Evolutionary conservation across 1,140 invertebrate species (phyloP).

Genomic region (Hycleus phaleratus): DNA sequence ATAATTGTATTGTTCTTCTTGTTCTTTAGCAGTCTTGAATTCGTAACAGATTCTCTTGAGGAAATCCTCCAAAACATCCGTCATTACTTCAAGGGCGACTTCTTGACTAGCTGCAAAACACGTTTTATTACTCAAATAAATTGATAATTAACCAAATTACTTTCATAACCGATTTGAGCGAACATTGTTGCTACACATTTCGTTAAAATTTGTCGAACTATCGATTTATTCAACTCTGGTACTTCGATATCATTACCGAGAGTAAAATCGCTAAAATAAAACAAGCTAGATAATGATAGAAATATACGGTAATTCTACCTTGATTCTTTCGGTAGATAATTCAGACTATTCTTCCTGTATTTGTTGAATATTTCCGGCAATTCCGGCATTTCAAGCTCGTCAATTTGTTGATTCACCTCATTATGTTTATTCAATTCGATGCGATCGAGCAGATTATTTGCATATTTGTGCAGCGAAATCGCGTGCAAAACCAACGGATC

Average conservation of each 20-base stretch:
- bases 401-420: conserved; percentile 23
- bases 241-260: conserved; percentile 22
- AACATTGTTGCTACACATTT: conserved; percentile 31
- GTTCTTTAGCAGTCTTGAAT: conserved; percentile 25
- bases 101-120: conserved; percentile 30
- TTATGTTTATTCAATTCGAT: conserved; percentile 31
- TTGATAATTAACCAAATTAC: conserved; percentile 18
- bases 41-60: conserved; percentile 29
- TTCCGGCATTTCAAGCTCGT: conserved; percentile 28
- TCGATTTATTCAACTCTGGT: conserved; percentile 28
- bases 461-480: conserved; percentile 36
- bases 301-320: not conserved
- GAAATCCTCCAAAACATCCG: conserved; percentile 33
- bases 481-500: conserved; percentile 34
- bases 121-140: not conserved
- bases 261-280: conserved; percentile 9
- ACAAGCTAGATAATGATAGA: too few relatives aligned
- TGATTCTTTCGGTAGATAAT: conserved; percentile 28
- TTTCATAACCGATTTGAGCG: conserved; percentile 37
- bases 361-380: conserved; percentile 24
- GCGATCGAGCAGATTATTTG: conserved; percentile 32
- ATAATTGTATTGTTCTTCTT: conserved; percentile 20
- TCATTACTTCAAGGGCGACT: conserved; percentile 31
- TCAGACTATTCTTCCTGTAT: conserved; percentile 28
- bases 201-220: conserved; percentile 29